These are phyloP conservation scores for Gymnocheta viridis DNA, from an alignment of 2,888 invertebrate genomes.

Conservation along the genomic window DNA sequence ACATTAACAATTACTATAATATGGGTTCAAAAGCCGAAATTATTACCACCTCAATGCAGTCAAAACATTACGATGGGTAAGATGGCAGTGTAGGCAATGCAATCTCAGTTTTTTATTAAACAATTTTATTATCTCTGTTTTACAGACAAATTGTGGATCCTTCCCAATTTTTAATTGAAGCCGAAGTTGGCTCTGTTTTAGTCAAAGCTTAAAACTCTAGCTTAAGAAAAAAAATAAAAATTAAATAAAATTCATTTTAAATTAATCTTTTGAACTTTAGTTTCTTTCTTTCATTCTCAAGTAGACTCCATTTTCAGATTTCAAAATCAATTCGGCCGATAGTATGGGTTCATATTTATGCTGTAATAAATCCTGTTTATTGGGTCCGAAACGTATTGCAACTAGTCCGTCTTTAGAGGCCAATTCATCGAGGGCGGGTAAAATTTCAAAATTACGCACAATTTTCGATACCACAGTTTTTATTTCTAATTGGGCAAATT, in stretches of 20 bases:
- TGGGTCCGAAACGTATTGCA: slow-evolving; percentile 72
- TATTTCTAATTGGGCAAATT: slow-evolving; percentile 78
- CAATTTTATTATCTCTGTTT: slow-evolving; percentile 4
- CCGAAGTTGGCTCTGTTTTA: slow-evolving; percentile 78
- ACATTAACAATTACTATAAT: slow-evolving; percentile 80
- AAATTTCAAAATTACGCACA: slow-evolving; percentile 82
- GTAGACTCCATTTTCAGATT: slow-evolving; percentile 82
- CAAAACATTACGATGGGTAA: slow-evolving; percentile 78
- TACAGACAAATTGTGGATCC: slow-evolving; percentile 75
- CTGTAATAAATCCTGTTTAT: slow-evolving; percentile 65
- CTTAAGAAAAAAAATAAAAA: neutral
- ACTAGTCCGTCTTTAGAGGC: slow-evolving; percentile 75
- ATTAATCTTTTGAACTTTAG: slow-evolving; percentile 33
- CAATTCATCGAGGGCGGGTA: slow-evolving; percentile 77
- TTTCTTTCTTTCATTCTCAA: slow-evolving; percentile 80
- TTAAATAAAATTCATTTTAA: slow-evolving; percentile 12
- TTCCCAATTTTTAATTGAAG: slow-evolving; percentile 73
- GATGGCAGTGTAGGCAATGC: neutral
- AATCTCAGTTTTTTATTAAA: neutral
- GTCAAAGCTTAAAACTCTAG: slow-evolving; percentile 72
- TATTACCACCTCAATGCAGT: slow-evolving; percentile 79
- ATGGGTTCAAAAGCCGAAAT: slow-evolving; percentile 77
- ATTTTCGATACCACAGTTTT: slow-evolving; percentile 83
- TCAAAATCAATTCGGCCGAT: slow-evolving; percentile 82
- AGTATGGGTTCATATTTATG: slow-evolving; percentile 81